Percentiles rank a stretch among this genome's conserved stretches.
phyloP scores from a whole-genome alignment of 2,113 vertebrate genomes.

The Ceuthmochares aereus region DNA sequence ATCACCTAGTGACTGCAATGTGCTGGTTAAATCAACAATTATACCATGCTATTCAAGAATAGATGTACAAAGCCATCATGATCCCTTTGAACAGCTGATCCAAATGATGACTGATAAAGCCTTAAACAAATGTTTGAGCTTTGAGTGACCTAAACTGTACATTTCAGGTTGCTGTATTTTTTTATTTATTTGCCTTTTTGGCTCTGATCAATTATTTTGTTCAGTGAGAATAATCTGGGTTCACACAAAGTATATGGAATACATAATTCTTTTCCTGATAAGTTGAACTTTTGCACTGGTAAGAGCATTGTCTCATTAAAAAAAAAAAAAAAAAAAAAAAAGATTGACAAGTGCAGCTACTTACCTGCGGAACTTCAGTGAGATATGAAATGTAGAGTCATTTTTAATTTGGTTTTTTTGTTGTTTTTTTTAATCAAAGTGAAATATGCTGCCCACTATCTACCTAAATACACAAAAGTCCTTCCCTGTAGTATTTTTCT shows the following conservation, averaged over 20 bases:
- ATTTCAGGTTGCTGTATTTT: not conserved
- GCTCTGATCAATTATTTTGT: not conserved
- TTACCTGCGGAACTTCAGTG: not conserved
- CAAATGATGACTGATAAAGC: slow-evolving; percentile 2
- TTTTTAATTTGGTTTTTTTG: not conserved
- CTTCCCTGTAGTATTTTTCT: not conserved
- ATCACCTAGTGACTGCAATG: slow-evolving; percentile 48
- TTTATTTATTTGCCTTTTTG: not conserved
- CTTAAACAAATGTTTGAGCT: slow-evolving; percentile 11
- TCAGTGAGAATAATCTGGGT: not conserved
- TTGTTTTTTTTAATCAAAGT: not conserved
- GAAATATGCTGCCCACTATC: not conserved
- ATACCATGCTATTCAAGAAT: slow-evolving; percentile 33
- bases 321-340: not conserved
- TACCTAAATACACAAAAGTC: not conserved
- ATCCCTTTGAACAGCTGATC: slow-evolving; percentile 26
- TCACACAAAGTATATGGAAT: not conserved
- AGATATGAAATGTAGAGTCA: not conserved
- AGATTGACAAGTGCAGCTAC: not conserved
- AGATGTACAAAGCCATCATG: not conserved
- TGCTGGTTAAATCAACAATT: slow-evolving; percentile 41
- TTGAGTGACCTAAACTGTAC: not conserved
- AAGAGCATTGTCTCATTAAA: not conserved
- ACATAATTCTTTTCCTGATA: not conserved
- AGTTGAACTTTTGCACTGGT: not conserved